Base-by-base conservation (phyloP, 35 echinoderm and acorn worm genomes). In the Heliocidaris erythrogramma region DNA sequence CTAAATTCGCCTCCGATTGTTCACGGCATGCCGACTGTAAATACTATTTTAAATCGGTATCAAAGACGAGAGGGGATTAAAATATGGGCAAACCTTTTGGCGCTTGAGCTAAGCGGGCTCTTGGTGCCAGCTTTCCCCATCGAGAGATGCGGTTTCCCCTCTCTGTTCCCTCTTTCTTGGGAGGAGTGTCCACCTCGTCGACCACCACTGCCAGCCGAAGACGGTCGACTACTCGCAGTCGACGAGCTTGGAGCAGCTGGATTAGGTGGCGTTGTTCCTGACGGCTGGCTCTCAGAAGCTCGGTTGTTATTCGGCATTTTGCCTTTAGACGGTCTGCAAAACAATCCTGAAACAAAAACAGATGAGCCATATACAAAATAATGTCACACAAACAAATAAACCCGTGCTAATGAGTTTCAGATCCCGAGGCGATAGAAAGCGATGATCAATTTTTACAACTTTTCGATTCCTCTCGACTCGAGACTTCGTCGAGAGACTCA, bases 1-100 rank as follows among this genome's bases (percentile, higher is more conserved):
- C 69, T 87, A 48, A 49, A 85, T 29, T 49, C 47, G 14, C 27
- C 31, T 60, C 85, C 86, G 42, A 88, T 95, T 95, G 86, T 90
- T 86, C 30, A 35, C 47, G 47, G 49, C 86, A 88, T 86, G 85
- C 94, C 53, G 30, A 49, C 24, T 59, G 85, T 88, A 94, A 95
- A 89, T 95, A 88, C 85, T 14, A 89, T 89, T 95, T 88, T 60
- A 90, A 88, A 30, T 52, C 94, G 88, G 49, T 89, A 48, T 48
- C 88, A 27, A 95, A 16, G 7, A 56, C 4, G 29, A 59, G n/a
- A n/a, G 31, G 49, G 85, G 85, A 24, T 32, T 17, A 48, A 90
- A 90, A n/a, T 52, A 92, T 59, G n/a, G 91, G 91, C 49, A 59
- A 88, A 95, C 94, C 94, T 95, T 95, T 95, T 95, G 86, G 94